Percentiles rank a stretch among this genome's conserved stretches.
Evolutionary conservation across 1,140 invertebrate genomes (phyloP).

Genomic region (Aleiodes sp.): DNA sequence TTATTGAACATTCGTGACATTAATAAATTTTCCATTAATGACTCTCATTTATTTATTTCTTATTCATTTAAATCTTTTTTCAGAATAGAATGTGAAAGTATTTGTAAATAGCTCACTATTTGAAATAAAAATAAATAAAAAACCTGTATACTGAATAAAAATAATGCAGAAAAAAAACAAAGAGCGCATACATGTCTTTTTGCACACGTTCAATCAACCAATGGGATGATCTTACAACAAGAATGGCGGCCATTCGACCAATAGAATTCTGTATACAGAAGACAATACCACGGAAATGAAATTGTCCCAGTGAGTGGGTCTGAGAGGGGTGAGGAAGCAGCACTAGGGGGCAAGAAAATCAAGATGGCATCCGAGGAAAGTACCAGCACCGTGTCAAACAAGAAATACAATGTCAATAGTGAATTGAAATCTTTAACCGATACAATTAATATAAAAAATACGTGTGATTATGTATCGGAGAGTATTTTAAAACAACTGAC

Average conservation of each 20-base stretch:
- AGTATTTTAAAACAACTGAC: constrained; percentile 34
- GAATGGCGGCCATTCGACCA: neutral
- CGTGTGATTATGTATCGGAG: constrained; percentile 18
- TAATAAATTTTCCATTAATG: neutral
- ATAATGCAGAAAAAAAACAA: neutral
- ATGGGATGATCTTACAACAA: neutral
- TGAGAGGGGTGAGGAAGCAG: neutral
- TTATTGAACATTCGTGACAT: neutral
- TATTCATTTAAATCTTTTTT: neutral
- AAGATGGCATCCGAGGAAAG: constrained; percentile 68
- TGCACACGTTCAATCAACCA: neutral
- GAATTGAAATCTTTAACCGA: constrained; percentile 30
- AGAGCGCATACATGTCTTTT: neutral
- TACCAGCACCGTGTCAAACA: constrained; percentile 62
- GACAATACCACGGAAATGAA: neutral
- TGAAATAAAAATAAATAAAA: neutral
- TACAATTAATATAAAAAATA: neutral
- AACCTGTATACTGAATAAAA: neutral
- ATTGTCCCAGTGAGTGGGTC: constrained; percentile 13
- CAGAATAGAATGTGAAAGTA: neutral
- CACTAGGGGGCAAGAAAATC: constrained; percentile 42
- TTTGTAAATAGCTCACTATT: neutral
- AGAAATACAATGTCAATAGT: constrained; percentile 64
- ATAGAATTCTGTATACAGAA: neutral
- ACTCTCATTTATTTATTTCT: neutral